phyloP scores from a whole-genome alignment of 1,140 invertebrate genomes.

The Bombus cullumanus region DNA sequence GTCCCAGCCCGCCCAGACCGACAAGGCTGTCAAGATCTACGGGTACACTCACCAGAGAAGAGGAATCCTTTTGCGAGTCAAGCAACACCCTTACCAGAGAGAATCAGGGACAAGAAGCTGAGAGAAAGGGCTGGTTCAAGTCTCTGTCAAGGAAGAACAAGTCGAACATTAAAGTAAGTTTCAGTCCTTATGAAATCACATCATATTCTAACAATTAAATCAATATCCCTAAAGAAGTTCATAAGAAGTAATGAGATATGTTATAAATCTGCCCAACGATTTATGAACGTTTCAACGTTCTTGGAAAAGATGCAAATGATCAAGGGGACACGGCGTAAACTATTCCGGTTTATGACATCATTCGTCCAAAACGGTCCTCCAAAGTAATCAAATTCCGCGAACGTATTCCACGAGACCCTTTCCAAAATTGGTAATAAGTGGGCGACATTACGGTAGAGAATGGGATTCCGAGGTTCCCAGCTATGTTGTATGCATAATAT shows the following conservation, averaged over 20 bases:
- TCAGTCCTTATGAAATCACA: not conserved
- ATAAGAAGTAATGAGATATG: not conserved
- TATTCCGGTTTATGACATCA: constrained; percentile 56
- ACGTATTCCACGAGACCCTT: constrained; percentile 36
- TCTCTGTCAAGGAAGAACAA: constrained; percentile 85
- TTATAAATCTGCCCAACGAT: not conserved
- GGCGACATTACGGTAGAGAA: constrained; percentile 53
- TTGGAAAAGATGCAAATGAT: not conserved
- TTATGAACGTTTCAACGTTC: not conserved
- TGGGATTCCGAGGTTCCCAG: not conserved
- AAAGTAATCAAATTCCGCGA: constrained; percentile 27
- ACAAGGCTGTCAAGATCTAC: constrained; percentile 78
- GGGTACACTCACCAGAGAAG: constrained; percentile 78
- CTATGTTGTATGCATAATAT: constrained; percentile 1
- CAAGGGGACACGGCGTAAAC: too few relatives aligned
- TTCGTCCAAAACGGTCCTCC: not conserved
- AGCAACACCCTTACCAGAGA: constrained; percentile 76
- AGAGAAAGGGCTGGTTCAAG: constrained; percentile 86
- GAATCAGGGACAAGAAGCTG: constrained; percentile 75
- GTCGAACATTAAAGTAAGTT: constrained; percentile 81
- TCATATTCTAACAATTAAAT: not conserved
- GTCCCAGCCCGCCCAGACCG: constrained; percentile 84
- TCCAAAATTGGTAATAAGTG: constrained; percentile 62
- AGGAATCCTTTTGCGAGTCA: constrained; percentile 75
- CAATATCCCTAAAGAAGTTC: not conserved